Evolutionary conservation across 2,888 invertebrate species (phyloP).

Genomic region (Andrena trimmerana): DNA sequence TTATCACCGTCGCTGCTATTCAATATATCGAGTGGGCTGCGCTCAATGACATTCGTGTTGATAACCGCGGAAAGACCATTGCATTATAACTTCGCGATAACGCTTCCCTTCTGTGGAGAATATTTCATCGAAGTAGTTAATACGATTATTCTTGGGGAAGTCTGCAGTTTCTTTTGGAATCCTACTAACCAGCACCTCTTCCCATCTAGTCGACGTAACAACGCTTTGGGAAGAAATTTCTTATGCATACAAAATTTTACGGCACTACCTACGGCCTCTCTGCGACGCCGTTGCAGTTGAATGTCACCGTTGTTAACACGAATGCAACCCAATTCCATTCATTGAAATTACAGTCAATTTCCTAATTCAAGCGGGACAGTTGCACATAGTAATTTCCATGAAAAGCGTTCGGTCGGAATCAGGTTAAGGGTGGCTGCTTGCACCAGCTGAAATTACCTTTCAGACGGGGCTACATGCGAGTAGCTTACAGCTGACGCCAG

Average conservation of each 20-base stretch:
- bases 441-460: constrained; percentile 35
- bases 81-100: not conserved
- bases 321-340: not conserved
- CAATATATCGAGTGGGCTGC: not conserved
- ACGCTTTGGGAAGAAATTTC: too few species aligned
- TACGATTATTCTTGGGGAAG: too few species aligned
- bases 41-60: not conserved
- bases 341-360: constrained; percentile 27
- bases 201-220: too few species aligned
- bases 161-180: too few species aligned
- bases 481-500: not conserved
- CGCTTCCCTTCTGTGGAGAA: not conserved
- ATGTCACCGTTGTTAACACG: not conserved
- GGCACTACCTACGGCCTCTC: too few species aligned
- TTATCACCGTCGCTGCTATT: constrained; percentile 17
- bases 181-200: too few species aligned
- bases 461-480: not conserved
- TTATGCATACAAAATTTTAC: too few species aligned
- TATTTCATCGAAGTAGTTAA: too few species aligned
- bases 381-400: constrained; percentile 12
- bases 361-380: not conserved
- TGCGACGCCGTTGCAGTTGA: not conserved
- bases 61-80: not conserved
- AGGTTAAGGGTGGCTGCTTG: constrained; percentile 24
- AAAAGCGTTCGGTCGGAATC: constrained; percentile 1